Conservation (phyloP, 2,113 vertebrate species). For the Podiceps cristatus region DNA sequence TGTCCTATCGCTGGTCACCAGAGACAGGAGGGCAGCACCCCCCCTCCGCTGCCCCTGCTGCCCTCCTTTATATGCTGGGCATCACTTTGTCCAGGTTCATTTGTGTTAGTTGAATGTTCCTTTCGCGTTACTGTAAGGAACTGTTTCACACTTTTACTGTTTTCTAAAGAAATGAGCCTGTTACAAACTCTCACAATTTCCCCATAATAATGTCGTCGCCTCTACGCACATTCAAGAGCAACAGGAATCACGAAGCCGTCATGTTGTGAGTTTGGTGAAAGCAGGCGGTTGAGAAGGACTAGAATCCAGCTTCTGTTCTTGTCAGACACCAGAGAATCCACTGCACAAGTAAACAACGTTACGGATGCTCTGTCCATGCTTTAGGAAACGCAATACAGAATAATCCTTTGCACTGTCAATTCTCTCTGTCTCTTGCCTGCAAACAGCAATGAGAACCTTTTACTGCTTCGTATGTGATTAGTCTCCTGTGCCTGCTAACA, state of each 20-base stretch:
- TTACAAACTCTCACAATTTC: background rate
- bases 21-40: background rate
- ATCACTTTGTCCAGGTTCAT: background rate
- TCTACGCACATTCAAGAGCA: background rate
- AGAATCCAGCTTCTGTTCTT: background rate
- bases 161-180: background rate
- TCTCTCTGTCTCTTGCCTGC: background rate
- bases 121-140: background rate
- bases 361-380: background rate
- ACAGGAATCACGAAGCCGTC: background rate
- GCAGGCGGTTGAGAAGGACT: background rate
- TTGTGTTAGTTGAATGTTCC: background rate
- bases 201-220: background rate
- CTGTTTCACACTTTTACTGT: background rate
- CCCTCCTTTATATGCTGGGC: background rate
- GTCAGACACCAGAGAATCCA: background rate
- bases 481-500: background rate
- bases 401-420: background rate
- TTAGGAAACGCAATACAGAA: background rate
- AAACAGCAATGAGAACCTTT: background rate
- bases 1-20: accelerated
- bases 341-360: background rate
- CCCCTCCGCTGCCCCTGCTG: accelerated
- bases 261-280: background rate
- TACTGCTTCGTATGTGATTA: background rate